Conservation (phyloP, 2,888 invertebrate genomes). For the Trissolcus japonicus region DNA sequence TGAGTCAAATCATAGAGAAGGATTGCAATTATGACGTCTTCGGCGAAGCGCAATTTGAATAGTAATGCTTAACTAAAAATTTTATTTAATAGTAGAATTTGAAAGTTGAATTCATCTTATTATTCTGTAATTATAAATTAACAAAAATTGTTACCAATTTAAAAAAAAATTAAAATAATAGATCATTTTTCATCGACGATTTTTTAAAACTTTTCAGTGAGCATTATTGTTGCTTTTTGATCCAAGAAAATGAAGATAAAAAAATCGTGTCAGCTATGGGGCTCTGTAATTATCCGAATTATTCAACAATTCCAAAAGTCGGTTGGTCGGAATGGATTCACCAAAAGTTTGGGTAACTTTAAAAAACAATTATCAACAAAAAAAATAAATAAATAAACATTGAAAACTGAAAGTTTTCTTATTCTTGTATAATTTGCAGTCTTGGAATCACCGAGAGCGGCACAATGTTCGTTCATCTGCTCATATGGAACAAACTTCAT, state of each 20-base stretch:
- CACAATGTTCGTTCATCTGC: slow-evolving; percentile 80
- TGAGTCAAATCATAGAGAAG: slow-evolving; percentile 7
- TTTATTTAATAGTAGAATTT: too few species aligned
- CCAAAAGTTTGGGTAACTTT: slow-evolving; percentile 77
- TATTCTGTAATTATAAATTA: too few species aligned
- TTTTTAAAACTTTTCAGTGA: slow-evolving; percentile 72
- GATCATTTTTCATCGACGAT: too few species aligned
- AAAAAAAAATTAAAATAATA: too few species aligned
- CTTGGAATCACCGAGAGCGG: slow-evolving; percentile 78
- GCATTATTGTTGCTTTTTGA: slow-evolving; percentile 77
- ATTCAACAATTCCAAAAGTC: slow-evolving; percentile 78
- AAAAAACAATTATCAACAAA: neutral
- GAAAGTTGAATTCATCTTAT: too few species aligned
- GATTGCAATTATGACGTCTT: slow-evolving; percentile 15
- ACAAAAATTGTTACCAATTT: too few species aligned
- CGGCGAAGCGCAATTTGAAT: slow-evolving; percentile 9
- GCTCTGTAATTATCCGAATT: slow-evolving; percentile 77
- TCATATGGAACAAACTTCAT: slow-evolving; percentile 78
- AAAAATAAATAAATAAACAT: neutral
- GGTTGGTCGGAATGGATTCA: slow-evolving; percentile 81
- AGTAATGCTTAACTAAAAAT: too few species aligned
- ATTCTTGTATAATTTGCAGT: slow-evolving; percentile 65
- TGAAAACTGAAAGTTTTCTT: neutral
- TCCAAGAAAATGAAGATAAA: slow-evolving; percentile 70
- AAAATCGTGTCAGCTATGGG: slow-evolving; percentile 65